A percentile compares a stretch with the other conserved stretches of the same genome.
phyloP scores from a whole-genome alignment of 64 coral and sea anemone species.

The Cladopsammia gracilis region DNA sequence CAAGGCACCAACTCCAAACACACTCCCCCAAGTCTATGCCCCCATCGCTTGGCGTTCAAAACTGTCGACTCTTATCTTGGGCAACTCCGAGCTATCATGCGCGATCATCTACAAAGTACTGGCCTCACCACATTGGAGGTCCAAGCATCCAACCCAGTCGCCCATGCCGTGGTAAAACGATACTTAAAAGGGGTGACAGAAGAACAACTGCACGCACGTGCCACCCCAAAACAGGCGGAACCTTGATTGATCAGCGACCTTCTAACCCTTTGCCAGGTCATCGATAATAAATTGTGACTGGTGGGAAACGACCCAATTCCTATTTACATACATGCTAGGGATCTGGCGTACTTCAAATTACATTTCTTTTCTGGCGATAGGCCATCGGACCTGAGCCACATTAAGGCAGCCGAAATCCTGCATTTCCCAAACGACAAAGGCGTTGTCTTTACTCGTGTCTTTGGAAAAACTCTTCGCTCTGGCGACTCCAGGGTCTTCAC shows the following conservation, averaged over 20 bases:
- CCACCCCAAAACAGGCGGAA: not conserved
- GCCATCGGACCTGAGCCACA: not conserved
- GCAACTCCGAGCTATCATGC: not conserved
- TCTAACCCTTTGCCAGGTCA: not conserved
- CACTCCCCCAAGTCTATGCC: not conserved
- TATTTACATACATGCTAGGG: not conserved
- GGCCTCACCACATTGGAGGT: not conserved
- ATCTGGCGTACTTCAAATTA: not conserved
- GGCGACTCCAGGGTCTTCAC: too few relatives aligned
- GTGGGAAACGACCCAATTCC: too few relatives aligned
- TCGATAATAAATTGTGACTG: not conserved
- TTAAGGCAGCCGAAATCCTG: not conserved
- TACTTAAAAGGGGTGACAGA: constrained; percentile 1
- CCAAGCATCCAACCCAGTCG: not conserved
- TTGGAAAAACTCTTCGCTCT: too few relatives aligned
- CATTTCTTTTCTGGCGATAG: constrained; percentile 9
- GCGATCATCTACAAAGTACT: not conserved
- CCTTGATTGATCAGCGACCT: not conserved
- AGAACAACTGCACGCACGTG: constrained; percentile 3
- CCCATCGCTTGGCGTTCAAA: not conserved
- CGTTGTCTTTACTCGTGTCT: too few relatives aligned
- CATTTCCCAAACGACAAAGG: too few relatives aligned
- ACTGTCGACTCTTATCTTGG: constrained; percentile 28
- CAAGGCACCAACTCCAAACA: not conserved
- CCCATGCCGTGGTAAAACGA: not conserved